Conservation (phyloP, 2,888 invertebrate species). For the Maniola hyperantus region DNA sequence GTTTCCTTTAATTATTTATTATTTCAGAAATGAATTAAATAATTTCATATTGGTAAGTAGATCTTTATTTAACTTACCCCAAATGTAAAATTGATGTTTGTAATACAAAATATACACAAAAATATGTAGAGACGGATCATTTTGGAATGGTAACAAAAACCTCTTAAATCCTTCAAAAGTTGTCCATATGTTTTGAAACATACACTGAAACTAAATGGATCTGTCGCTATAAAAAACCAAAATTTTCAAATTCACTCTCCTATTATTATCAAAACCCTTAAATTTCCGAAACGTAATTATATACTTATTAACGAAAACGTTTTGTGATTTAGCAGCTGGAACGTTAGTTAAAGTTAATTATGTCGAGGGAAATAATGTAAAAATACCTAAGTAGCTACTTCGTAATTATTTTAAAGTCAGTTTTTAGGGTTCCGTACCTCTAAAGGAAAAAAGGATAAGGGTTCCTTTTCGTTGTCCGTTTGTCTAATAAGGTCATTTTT, state of each 20-base stretch:
- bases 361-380: slow-evolving; percentile 13
- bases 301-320: slow-evolving; percentile 12
- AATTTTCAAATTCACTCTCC: slow-evolving; percentile 12
- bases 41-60: too few species aligned
- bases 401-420: not conserved
- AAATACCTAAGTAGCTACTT: not conserved
- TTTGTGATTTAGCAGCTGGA: not conserved
- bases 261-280: slow-evolving; percentile 6
- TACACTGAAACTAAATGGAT: not conserved
- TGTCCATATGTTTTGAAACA: not conserved
- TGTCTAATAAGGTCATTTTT: too few species aligned
- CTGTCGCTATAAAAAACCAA: not conserved
- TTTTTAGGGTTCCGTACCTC: too few species aligned
- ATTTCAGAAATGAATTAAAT: too few species aligned
- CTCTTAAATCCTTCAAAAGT: not conserved
- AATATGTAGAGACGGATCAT: not conserved
- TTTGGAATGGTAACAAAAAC: not conserved
- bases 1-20: too few species aligned
- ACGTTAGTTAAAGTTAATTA: slow-evolving; percentile 7
- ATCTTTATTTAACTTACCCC: slow-evolving; percentile 22
- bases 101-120: slow-evolving; percentile 5
- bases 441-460: too few species aligned
- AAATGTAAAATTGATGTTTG: not conserved
- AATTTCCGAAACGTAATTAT: slow-evolving; percentile 13
- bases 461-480: too few species aligned